Base-by-base conservation (phyloP, 2,113 vertebrate genomes). In the Lamprotornis superbus region DNA sequence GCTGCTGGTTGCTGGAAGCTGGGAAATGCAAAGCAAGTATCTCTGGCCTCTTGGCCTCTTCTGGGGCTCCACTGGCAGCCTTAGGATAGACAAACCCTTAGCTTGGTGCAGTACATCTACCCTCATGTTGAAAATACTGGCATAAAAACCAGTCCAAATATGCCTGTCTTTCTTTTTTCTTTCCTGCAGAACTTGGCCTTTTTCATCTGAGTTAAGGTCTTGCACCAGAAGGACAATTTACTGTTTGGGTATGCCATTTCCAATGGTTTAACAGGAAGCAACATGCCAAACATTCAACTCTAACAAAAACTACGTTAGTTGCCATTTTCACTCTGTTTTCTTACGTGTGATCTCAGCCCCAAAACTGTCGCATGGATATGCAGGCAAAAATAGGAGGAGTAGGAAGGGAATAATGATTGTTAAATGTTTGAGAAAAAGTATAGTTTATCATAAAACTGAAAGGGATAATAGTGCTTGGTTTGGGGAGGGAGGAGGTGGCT, bases 351-450 rank as follows among this genome's bases (percentile, higher is more conserved):
- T 50, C 42, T 88, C 65, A 63, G 44, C 49, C 79, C 47, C 2
- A 0, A 44, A 90, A 79, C 30, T 31, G 75, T 64, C 0, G 0
- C 52, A 63, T 3, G 1, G 74, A 57, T 70, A 67, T 30, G 3
- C 0, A 0, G 69, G 47, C 33, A 70, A 85, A 90, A 90, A 55
- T 27, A 82, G 35, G 49, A 77, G 57, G 49, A 90, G 35, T 50
- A 71, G 85, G 49, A 90, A 71, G 27, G 44, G 39, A 76, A 79
- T 67, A 82, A 75, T 63, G 18, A 37, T 46, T 71, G 61, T 70
- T 74, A 81, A 87, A 70, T 78, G 60, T 61, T 65, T 77, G 47
- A 81, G 56, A 77, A 87, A 87, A 87, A 78, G 6, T 5, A 28
- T 12, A 23, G 16, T 71, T 85, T 76, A 50, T 88, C 14, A 16